Evolutionary conservation across 2,888 invertebrate species (phyloP), one percentile per base, ranked within the genome.

Genomic region (Cephalotes varians): DNA sequence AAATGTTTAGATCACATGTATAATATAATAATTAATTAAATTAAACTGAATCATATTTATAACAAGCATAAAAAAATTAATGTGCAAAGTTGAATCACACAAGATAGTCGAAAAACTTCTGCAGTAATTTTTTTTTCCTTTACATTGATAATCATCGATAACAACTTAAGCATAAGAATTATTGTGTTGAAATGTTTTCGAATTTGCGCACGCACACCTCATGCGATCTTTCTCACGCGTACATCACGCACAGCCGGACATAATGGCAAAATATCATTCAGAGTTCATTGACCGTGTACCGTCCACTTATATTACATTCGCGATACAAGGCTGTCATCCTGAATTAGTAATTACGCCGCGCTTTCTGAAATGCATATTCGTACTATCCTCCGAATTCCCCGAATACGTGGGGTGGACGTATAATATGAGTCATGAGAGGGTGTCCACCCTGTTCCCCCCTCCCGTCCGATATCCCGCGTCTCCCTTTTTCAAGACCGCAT

Each of bases 311-410:
- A 37, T 84, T 81, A 77, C 71, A 28, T 37, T 65, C 60, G 62
- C 60, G 81, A 81, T 82, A 82, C 31, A 74, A 74, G 77, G 40
- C 88, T 74, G 88, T 88, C 88, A 85, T 83, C 73, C 83, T 88
- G 86, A 87, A 89, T 89, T 86, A 85, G 87, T 89, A 90, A 90
- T 90, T 88, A 89, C 47, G 56, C 82, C 62, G 83, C 81, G 74
- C 71, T 82, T 44, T 86, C 86, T 88, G 91, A 92, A 93, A 91
- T 92, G 90, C 91, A 90, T 92, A 88, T 92, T 92, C 92, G 90
- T 91, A 91, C 92, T 92, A 92, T 94, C 93, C 91, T 92, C 88
- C 90, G 92, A 91, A 92, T 91, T 92, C 92, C 92, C 93, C 92
- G 91, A 91, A 94, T 93, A 87, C 88, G 88, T 88, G 90, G 92